Base-by-base conservation (phyloP, 2,113 vertebrate species). In the Eclectus roratus region DNA sequence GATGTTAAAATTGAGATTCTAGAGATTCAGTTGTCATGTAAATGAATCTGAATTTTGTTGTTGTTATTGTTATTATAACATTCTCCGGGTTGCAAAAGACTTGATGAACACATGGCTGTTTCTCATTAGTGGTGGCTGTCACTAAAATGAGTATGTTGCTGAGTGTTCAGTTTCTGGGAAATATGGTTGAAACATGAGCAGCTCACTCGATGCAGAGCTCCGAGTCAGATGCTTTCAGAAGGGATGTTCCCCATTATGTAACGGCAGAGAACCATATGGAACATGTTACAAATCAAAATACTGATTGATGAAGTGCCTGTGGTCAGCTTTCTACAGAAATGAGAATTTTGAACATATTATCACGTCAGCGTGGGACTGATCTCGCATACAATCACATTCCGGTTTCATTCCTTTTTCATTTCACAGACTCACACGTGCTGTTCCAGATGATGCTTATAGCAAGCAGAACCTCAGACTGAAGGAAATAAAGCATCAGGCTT, bases 231-330 rank as follows among this genome's bases (percentile, higher is more conserved):
- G 93, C 92, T 97, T 96, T 94, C 89, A 92, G 97, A 96, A 92
- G 96, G 94, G 94, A 97, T 97, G 97, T 97, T 97, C 96, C 82
- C 94, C 93, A 96, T 97, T 97, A 97, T 96, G 96, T 96, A 96
- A 96, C 94, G 96, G 97, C 93, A 95, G 97, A 96, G 91, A 94
- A 84, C 94, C 97, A 97, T 97, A 97, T 31, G 96, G 97, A 97
- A 97, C 85, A 74, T 89, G 97, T 97, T 97, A 97, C 96, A 93
- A 97, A 96, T 97, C 61, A 81, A 97, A 97, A 96, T 94, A 81
- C 96, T 97, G 96, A 97, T 97, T 97, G 97, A 97, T 97, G 97
- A 97, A 97, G 96, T 97, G 97, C 96, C 96, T 97, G 96, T 97
- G 96, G 97, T 97, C 94, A 96, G 93, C 95, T 97, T 96, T 97